phyloP scores from a whole-genome alignment of 2,797 vertebrate species.

The Lepus oiostolus region DNA sequence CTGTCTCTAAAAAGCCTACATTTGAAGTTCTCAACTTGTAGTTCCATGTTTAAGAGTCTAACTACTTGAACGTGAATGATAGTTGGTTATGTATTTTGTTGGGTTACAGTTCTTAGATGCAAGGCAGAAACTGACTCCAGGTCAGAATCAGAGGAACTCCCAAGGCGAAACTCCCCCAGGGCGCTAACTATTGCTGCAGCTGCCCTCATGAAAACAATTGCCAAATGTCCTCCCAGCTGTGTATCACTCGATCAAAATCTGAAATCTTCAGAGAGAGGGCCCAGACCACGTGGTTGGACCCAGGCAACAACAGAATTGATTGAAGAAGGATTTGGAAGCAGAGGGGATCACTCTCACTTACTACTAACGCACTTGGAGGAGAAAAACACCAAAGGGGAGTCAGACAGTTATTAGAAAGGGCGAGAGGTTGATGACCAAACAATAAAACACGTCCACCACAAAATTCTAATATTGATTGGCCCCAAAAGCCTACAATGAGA shows the following conservation, averaged over 20 bases:
- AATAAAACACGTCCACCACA: not conserved
- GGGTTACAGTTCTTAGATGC: not conserved
- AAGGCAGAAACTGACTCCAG: constrained; percentile 29
- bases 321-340: not conserved
- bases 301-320: not conserved
- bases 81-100: constrained; percentile 24
- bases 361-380: not conserved
- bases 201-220: not conserved
- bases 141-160: not conserved
- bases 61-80: constrained; percentile 18
- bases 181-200: not conserved
- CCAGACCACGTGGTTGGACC: not conserved
- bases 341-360: not conserved
- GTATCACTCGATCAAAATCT: not conserved
- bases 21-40: not conserved
- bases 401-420: not conserved
- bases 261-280: constrained; percentile 1
- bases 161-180: not conserved
- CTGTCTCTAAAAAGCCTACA: constrained; percentile 10
- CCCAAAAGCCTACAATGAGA: not conserved
- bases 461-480: not conserved
- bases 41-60: not conserved
- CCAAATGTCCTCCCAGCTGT: not conserved
- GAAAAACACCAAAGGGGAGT: not conserved
- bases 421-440: not conserved